Evolutionary conservation across 1,140 invertebrate species (phyloP), one percentile per base, ranked within the genome.

Genomic region (Drosophila melanica): DNA sequence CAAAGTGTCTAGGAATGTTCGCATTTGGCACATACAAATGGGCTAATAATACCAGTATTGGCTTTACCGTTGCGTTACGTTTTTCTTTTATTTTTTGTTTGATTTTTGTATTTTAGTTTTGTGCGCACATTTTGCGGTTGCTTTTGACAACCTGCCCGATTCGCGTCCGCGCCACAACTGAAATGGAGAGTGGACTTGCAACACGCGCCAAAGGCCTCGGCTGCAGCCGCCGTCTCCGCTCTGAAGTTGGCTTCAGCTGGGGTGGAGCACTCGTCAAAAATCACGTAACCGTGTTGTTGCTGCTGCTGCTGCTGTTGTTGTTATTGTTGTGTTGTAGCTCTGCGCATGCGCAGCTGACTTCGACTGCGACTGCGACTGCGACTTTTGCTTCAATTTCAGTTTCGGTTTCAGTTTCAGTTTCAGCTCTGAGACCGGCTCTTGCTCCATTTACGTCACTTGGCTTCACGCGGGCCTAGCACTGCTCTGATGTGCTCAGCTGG

Each of bases 141-240:
- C n/a, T 53, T 51, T 30, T n/a, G 59, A 79, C 81, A 86, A 85
- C 81, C 72, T 71, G 73, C 66, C 48, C 77, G 69, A 27, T 63
- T 57, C 73, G 69, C 73, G 84, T 62, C 55, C 71, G 69, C 69
- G 58, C 35, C 50, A 58, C 79, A 72, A 87, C 84, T 87, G 79
- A 87, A 70, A 87, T 65, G 55, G 79, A 87, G 85, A 87, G 85
- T 89, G 69, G 64, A 41, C 37, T 70, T 86, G 81, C 81, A 82
- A 77, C 84, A 87, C 58, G 77, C 81, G 81, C 74, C 54, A 67
- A 53, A 51, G 42, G 42, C 23, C 33, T 4, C 33, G 41, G 9
- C 16, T 6, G 33, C 9, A 23, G 54, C 35, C 27, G 23, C 23
- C 2, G 30, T 18, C 23, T 23, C 23, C 2, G 42, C 53, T 41